These are phyloP conservation scores for Leiothrix lutea DNA, from an alignment of 2,113 vertebrate genomes.

Conservation along the genomic window DNA sequence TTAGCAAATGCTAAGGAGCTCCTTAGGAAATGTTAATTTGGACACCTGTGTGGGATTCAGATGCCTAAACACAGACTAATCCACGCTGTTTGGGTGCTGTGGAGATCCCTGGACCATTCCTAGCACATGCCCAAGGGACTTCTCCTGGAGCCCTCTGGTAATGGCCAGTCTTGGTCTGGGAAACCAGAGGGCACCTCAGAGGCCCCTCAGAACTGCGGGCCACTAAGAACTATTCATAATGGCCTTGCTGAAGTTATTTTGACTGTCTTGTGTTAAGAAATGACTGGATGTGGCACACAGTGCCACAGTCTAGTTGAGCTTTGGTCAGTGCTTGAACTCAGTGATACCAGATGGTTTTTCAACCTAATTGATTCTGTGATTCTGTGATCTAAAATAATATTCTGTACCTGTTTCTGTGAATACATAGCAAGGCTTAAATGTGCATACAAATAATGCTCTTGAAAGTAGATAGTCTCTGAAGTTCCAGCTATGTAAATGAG, in stretches of 20 bases:
- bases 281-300: neutral
- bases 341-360: neutral
- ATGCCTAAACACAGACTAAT: neutral
- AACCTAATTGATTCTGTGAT: neutral
- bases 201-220: neutral
- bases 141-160: neutral
- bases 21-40: neutral
- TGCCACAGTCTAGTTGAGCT: neutral
- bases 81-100: neutral
- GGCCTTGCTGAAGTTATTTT: neutral
- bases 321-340: rapidly evolving
- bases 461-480: neutral
- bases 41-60: neutral
- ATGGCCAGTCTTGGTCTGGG: neutral
- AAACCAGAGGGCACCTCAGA: neutral
- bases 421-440: neutral
- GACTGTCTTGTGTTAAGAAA: neutral
- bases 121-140: neutral
- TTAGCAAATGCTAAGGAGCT: neutral
- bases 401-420: neutral
- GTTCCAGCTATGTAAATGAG: neutral
- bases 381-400: neutral
- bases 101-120: neutral
- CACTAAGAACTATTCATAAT: neutral
- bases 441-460: neutral